A percentile compares a stretch with the other conserved stretches of the same genome.
These are phyloP conservation scores for Pterobdella sp. DNA, from an alignment of 2,888 invertebrate genomes.

Conservation along the genomic window DNA sequence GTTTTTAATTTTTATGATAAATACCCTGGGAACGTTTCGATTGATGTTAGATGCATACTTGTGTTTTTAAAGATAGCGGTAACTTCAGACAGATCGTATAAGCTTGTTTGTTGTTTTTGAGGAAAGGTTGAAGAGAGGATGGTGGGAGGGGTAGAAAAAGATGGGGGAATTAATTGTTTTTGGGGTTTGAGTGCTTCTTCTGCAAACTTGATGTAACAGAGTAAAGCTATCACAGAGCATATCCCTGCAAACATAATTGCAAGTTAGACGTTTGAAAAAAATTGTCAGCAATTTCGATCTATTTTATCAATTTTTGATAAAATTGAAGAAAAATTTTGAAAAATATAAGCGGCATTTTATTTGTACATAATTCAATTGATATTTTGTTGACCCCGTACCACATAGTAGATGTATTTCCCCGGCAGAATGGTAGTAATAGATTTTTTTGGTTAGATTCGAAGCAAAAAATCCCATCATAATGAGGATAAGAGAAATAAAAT, in stretches of 20 bases:
- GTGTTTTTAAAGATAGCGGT: too few relatives aligned
- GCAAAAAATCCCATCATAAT: constrained; percentile 49
- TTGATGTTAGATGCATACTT: too few relatives aligned
- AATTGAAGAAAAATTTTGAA: neutral
- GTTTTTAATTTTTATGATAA: too few relatives aligned
- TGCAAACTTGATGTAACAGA: constrained; percentile 18
- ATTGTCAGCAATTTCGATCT: neutral
- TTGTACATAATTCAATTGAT: neutral
- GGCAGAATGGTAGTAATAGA: constrained; percentile 51
- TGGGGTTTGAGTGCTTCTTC: constrained; percentile 10
- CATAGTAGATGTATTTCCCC: constrained; percentile 50
- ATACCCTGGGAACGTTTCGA: too few relatives aligned
- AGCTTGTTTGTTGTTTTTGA: too few relatives aligned
- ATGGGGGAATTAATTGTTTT: neutral
- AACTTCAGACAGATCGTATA: too few relatives aligned
- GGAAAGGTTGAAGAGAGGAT: neutral
- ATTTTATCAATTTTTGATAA: neutral
- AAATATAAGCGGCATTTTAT: neutral
- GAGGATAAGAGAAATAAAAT: constrained; percentile 46
- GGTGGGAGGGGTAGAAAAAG: neutral
- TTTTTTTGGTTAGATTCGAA: constrained; percentile 47
- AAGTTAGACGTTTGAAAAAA: neutral
- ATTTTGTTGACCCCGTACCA: constrained; percentile 42
- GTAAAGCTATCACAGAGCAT: constrained; percentile 7
- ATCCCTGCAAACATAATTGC: neutral